Evolutionary conservation across 1,140 invertebrate genomes (phyloP), one percentile per base, ranked within the genome.

Genomic region (Cydia strobilella): DNA sequence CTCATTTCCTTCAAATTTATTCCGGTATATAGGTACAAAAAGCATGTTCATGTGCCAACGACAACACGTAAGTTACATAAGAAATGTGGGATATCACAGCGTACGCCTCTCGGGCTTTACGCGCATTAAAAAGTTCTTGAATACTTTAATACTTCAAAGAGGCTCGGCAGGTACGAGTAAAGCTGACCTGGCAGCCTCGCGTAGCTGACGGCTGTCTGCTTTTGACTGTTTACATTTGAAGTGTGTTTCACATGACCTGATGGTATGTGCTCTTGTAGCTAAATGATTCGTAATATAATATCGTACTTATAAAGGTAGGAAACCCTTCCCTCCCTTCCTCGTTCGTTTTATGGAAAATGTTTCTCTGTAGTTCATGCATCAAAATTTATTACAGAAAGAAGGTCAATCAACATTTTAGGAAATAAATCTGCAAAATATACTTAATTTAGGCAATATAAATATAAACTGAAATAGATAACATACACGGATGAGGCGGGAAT

Each of bases 121-220:
- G 20, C 18, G 54, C 54, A 1, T 59, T 54, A 54, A 59, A 51
- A 59, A 59, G 54, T 59, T 59, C 20, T n/a, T 59, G 54, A 59
- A 59, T 59, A 59, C 54, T 59, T 59, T 59, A 59, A 59, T 7
- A 23, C 54, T 2, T 59, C 54, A 59, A 59, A 59, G 51, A 13
- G 54, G 18, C 54, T 18, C 15, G 20, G 51, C 51, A 20, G n/a
- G 51, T n/a, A n/a, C n/a, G n/a, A n/a, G n/a, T 18, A n/a, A 54
- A 20, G 54, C 54, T 23, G 54, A 45, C 42, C n/a, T 18, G 48
- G 48, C 48, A 51, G 54, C 20, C 20, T 59, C 54, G 18, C 54
- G 6, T 59, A 20, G 20, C 54, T 20, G 54, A 20, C 54, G 54
- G 54, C 54, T 23, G 54, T 59, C 54, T 23, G 54, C 54, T 23